phyloP scores from a whole-genome alignment of 2,113 vertebrate genomes.

The Osmerus mordax region DNA sequence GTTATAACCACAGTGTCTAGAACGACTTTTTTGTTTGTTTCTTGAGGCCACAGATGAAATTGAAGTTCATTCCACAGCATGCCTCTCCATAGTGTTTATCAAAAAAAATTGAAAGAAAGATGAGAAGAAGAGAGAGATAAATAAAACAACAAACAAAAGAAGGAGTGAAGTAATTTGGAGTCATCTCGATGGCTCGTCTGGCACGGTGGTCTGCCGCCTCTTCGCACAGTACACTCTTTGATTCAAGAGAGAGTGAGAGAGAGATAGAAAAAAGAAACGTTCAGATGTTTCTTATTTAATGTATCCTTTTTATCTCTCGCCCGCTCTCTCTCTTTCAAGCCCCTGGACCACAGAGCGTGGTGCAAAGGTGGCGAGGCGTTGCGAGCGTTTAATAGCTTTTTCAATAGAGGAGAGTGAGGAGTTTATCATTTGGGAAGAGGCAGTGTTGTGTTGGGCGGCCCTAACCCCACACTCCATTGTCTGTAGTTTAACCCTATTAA shows the following conservation, averaged over 20 bases:
- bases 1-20: neutral
- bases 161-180: constrained; percentile 26
- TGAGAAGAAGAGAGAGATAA: neutral
- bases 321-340: constrained; percentile 28
- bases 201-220: constrained; percentile 28
- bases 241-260: constrained; percentile 15
- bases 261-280: neutral
- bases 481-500: constrained; percentile 34
- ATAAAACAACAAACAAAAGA: constrained; percentile 31
- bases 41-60: neutral
- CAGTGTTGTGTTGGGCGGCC: constrained; percentile 23
- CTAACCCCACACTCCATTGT: constrained; percentile 19
- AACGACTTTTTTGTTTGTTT: neutral
- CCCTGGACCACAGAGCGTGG: constrained; percentile 26
- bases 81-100: constrained; percentile 33
- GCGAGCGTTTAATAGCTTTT: constrained; percentile 49
- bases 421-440: constrained; percentile 26
- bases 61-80: constrained; percentile 7
- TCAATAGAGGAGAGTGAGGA: constrained; percentile 39
- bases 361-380: constrained; percentile 40
- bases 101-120: constrained; percentile 13
- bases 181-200: neutral
- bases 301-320: constrained; percentile 50
- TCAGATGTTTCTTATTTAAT: constrained; percentile 49
- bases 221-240: constrained; percentile 25